Evolutionary conservation across 2,113 vertebrate genomes (phyloP).

Genomic region (Scartelaos histophorus): DNA sequence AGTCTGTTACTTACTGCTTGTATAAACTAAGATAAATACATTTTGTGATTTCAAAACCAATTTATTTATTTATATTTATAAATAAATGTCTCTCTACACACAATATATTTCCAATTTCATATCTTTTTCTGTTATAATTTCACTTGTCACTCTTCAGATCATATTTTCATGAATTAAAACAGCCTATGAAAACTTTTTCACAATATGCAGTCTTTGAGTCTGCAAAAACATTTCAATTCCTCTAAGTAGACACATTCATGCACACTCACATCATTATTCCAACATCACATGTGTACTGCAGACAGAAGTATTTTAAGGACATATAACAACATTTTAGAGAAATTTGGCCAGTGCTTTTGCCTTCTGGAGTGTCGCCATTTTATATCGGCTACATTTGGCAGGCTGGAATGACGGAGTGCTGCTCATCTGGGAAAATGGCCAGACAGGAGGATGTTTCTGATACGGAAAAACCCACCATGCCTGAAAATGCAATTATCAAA

Average conservation of each 20-base stretch:
- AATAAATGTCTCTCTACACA: too few relatives aligned
- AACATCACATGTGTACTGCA: not conserved
- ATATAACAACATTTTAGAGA: constrained; percentile 8
- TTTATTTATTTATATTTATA: too few relatives aligned
- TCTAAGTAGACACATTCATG: not conserved
- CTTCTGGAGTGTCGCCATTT: constrained; percentile 45
- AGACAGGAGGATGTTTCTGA: constrained; percentile 49
- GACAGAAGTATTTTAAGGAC: not conserved
- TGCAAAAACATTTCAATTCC: not conserved
- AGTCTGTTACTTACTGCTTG: not conserved
- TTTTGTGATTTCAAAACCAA: too few relatives aligned
- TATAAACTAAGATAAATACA: too few relatives aligned
- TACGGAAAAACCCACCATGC: constrained; percentile 43
- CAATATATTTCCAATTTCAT: too few relatives aligned
- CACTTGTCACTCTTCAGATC: too few relatives aligned
- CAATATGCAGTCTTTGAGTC: too few relatives aligned
- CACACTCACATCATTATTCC: not conserved
- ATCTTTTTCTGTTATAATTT: too few relatives aligned
- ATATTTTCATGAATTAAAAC: too few relatives aligned
- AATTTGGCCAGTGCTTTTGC: constrained; percentile 37
- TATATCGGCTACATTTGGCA: constrained; percentile 43
- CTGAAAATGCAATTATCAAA: constrained; percentile 67
- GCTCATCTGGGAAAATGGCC: constrained; percentile 56
- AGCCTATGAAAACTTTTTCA: too few relatives aligned
- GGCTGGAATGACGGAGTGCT: constrained; percentile 57